Evolutionary conservation across 2,888 invertebrate genomes (phyloP), one percentile per base, ranked within the genome.

Genomic region (Quadriops clusia): DNA sequence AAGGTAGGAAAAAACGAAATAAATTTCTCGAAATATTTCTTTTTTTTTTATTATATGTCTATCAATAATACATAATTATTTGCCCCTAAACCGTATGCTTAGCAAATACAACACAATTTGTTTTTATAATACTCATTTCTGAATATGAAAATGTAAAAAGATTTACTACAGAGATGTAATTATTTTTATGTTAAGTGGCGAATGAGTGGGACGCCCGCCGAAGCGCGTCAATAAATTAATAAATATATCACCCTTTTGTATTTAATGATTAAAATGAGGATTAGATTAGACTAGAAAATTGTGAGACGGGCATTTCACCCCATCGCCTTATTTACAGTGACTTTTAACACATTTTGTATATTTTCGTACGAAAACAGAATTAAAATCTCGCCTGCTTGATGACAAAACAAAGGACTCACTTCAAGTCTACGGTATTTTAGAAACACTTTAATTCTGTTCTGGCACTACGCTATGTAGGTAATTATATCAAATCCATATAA

Each of bases 51-150:
- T 46, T 46, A 44, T 44, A 46, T 41, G 37, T 46, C 47, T 50
- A 54, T 50, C 42, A 50, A 49, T 54, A 51, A 53, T 54, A 54
- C 53, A 54, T 53, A 50, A 50, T 53, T 53, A 54, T 54, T 52
- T 53, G 53, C 54, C 53, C 51, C 53, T 53, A 51, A 51, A 49
- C 47, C 47, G 49, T 50, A 53, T 50, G 51, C 50, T 53, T 53
- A 54, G 53, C 54, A 54, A 52, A 51, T 54, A 53, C 51, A 53
- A 50, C 51, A 52, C 51, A 54, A 50, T 50, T 49, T 47, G 45
- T 43, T 47, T n/a, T 47, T 49, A 46, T 51, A 51, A 52, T 51
- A 51, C 51, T 52, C 49, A 51, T 47, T 46, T 48, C 50, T 49
- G 50, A 50, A 53, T 53, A 53, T 51, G 53, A 53, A 53, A 51